Base-by-base conservation (phyloP, 2,113 vertebrate species). In the Brachypteracias leptosomus region DNA sequence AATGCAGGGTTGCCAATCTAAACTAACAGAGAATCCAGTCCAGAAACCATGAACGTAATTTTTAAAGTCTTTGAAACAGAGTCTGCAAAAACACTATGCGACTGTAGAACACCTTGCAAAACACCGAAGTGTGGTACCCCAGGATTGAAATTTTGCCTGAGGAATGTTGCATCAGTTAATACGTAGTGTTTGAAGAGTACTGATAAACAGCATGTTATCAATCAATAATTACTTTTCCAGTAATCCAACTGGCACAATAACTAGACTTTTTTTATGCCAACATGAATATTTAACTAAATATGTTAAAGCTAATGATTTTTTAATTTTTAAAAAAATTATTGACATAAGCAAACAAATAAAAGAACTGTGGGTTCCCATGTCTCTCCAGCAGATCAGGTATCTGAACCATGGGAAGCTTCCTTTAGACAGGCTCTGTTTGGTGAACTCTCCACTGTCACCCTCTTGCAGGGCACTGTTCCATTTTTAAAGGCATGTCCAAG, bases 1-100 rank as follows among this genome's bases (percentile, higher is more conserved):
- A 93, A 3, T 42, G 58, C 38, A 54, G 33, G 17, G 49, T 58
- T 96, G 95, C 93, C 96, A 95, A 96, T 89, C 49, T 72, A 97
- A 97, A 96, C 92, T 90, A 90, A 83, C 40, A 72, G 68, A 71
- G 55, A 88, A 86, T 62, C 62, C 63, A 87, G 59, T 85, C 70
- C 86, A 97, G 80, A 81, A 88, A 89, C 52, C 33, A 57, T 72
- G 72, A 79, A 76, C 0, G 0, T 52, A 19, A 58, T 90, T 91
- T 93, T 33, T 49, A 62, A 83, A 84, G 65, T 73, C 54, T 81
- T 83, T 73, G 63, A 57, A 92, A 83, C 47, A 76, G 28, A 21
- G 46, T 61, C 85, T 85, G 70, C 0, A 2, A 86, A 42, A 88
- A 55, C 35, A 31, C 73, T 77, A 44, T 5, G 3, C 1, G 36